phyloP scores from a whole-genome alignment of 2,888 invertebrate genomes.

The Cephus pulcher region DNA sequence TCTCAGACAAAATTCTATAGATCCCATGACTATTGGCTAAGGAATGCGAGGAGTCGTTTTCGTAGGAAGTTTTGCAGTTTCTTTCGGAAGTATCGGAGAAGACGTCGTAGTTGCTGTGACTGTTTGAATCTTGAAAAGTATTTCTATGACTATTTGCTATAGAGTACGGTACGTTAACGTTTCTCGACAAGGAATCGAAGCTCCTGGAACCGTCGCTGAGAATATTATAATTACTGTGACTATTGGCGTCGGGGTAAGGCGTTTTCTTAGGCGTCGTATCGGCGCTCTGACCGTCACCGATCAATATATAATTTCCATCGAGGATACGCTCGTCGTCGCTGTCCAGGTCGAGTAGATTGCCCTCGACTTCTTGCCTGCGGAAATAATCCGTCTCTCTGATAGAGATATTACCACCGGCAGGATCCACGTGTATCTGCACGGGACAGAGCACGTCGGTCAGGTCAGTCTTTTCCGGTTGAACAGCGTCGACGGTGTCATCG shows the following conservation, averaged over 20 bases:
- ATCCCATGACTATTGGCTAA: constrained; percentile 50
- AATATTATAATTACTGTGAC: constrained; percentile 43
- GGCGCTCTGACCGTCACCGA: constrained; percentile 35
- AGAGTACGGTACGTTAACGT: constrained; percentile 25
- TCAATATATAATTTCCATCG: constrained; percentile 37
- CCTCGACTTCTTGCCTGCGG: constrained; percentile 20
- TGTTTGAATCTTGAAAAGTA: constrained; percentile 35
- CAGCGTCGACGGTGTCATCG: constrained; percentile 35
- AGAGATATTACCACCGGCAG: neutral
- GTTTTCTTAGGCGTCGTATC: constrained; percentile 32
- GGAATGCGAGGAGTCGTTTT: constrained; percentile 33
- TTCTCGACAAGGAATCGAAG: neutral
- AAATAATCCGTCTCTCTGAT: constrained; percentile 9
- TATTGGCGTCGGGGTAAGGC: constrained; percentile 38
- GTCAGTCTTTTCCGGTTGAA: constrained; percentile 1
- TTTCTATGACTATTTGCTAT: constrained; percentile 40
- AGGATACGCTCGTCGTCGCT: constrained; percentile 34
- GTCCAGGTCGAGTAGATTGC: constrained; percentile 33
- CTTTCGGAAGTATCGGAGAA: constrained; percentile 28
- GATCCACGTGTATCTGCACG: constrained; percentile 39
- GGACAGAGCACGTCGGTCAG: constrained; percentile 37
- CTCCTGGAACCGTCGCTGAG: constrained; percentile 29
- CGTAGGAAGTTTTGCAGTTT: constrained; percentile 27
- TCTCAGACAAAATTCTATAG: constrained; percentile 37
- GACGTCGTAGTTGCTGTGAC: constrained; percentile 38